Conservation (phyloP, 2,797 vertebrate genomes). For the Pipistrellus pipistrellus region DNA sequence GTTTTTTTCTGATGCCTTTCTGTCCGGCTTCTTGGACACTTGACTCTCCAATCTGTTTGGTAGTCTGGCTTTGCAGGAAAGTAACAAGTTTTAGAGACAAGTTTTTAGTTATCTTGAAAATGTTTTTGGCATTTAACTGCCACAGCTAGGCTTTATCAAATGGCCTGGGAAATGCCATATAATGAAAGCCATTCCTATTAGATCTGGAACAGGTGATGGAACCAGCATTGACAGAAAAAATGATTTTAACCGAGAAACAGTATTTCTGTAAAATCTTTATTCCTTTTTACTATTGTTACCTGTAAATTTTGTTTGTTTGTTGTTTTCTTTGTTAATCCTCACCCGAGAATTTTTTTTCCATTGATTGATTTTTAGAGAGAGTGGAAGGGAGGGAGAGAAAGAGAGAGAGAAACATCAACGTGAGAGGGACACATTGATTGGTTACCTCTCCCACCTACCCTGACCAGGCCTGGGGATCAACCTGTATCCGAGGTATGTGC, state of each 20-base stretch:
- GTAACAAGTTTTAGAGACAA: conserved; percentile 27
- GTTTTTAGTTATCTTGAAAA: conserved; percentile 42
- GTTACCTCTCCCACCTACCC: too few relatives aligned
- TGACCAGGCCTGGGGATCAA: too few relatives aligned
- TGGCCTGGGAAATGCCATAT: conserved; percentile 31
- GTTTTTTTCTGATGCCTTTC: neutral
- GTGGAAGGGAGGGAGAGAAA: too few relatives aligned
- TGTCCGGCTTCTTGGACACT: neutral
- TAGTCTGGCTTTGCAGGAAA: conserved; percentile 48
- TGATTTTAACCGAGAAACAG: neutral
- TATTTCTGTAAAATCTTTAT: conserved; percentile 25
- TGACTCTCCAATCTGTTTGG: neutral
- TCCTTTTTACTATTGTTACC: conserved; percentile 71
- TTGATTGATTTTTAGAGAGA: too few relatives aligned
- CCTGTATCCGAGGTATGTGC: too few relatives aligned
- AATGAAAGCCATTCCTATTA: neutral
- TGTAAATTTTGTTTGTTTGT: too few relatives aligned
- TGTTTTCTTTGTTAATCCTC: too few relatives aligned
- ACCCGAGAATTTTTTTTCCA: too few relatives aligned
- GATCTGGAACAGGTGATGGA: neutral
- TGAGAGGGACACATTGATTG: too few relatives aligned
- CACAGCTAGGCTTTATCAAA: neutral
- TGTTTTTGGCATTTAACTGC: conserved; percentile 30
- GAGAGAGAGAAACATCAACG: too few relatives aligned
- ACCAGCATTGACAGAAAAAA: neutral